A percentile compares a stretch with the other conserved stretches of the same genome.
Conservation (phyloP, 2,888 invertebrate species). For the Hirtodrosophila histrioides region DNA sequence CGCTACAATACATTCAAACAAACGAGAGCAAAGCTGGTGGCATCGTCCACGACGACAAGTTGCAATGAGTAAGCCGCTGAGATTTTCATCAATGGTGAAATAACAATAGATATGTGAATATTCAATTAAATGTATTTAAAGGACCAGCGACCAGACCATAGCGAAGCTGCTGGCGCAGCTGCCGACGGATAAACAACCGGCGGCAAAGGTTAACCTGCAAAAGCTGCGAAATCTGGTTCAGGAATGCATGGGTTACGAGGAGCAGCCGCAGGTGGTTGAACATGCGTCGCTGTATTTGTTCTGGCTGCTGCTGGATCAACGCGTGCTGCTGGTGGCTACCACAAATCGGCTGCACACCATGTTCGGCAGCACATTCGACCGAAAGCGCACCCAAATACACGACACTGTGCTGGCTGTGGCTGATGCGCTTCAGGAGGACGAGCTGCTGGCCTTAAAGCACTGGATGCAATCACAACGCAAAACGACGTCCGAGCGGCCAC, state of each 20-base stretch:
- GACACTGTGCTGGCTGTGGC: conserved; percentile 86
- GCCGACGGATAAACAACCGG: conserved; percentile 56
- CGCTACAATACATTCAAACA: conserved; percentile 42
- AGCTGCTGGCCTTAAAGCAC: conserved; percentile 85
- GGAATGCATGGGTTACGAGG: conserved; percentile 86
- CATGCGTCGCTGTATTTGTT: conserved; percentile 87
- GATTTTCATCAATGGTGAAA: conserved; percentile 56
- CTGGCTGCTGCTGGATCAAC: conserved; percentile 86
- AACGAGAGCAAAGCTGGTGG: conserved; percentile 2
- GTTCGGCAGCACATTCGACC: conserved; percentile 86
- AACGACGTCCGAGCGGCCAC: conserved; percentile 14
- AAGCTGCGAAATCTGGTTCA: conserved; percentile 82
- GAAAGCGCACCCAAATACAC: conserved; percentile 86
- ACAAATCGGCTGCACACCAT: conserved; percentile 86
- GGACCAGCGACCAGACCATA: conserved; percentile 66
- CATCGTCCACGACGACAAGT: conserved; percentile 53
- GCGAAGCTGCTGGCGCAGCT: conserved; percentile 65
- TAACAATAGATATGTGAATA: conserved; percentile 10
- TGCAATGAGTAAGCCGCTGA: conserved; percentile 54
- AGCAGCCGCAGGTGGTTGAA: conserved; percentile 86
- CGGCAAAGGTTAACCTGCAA: conserved; percentile 76
- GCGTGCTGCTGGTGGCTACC: conserved; percentile 86
- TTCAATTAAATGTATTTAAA: conserved; percentile 15
- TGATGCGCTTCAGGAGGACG: conserved; percentile 85
- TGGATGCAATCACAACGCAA: conserved; percentile 78